Percentiles rank a stretch among this genome's conserved stretches.
phyloP scores from a whole-genome alignment of 2,113 vertebrate genomes.

The Zosterops japonicus region DNA sequence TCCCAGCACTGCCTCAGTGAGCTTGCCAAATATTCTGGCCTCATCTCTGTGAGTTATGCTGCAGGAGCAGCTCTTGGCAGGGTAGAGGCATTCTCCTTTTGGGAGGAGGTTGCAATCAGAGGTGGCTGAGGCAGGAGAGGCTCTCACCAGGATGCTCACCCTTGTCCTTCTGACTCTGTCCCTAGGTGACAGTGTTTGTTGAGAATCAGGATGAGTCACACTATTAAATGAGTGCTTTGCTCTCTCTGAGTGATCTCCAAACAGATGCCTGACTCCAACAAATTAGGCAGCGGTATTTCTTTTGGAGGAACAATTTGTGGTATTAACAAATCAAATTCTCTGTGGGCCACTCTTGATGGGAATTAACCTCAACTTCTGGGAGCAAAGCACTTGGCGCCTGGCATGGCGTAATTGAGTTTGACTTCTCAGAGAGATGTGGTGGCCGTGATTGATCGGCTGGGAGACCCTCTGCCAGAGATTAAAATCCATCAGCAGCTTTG shows the following conservation, averaged over 20 bases:
- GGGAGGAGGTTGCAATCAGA: not conserved
- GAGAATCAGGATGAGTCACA: not conserved
- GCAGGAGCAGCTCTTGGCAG: not conserved
- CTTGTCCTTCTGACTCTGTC: not conserved
- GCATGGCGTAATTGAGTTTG: not conserved
- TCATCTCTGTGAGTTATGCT: not conserved
- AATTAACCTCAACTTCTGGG: constrained; percentile 34
- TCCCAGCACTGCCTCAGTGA: not conserved
- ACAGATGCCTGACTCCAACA: not conserved
- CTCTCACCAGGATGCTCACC: not conserved
- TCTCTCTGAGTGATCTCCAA: not conserved
- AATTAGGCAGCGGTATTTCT: not conserved
- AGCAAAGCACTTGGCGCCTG: not conserved
- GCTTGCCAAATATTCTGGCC: not conserved
- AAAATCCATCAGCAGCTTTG: not conserved
- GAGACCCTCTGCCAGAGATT: not conserved
- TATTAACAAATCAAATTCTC: constrained; percentile 36
- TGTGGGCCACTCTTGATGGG: constrained; percentile 18
- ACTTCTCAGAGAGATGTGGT: not conserved
- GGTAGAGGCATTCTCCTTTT: not conserved
- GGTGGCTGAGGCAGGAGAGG: not conserved
- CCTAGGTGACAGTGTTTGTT: not conserved
- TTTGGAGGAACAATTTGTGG: not conserved
- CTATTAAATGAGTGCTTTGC: not conserved
- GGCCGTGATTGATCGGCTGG: not conserved